phyloP scores from a whole-genome alignment of 2,888 invertebrate genomes.

The Minunthozetes semirufus region DNA sequence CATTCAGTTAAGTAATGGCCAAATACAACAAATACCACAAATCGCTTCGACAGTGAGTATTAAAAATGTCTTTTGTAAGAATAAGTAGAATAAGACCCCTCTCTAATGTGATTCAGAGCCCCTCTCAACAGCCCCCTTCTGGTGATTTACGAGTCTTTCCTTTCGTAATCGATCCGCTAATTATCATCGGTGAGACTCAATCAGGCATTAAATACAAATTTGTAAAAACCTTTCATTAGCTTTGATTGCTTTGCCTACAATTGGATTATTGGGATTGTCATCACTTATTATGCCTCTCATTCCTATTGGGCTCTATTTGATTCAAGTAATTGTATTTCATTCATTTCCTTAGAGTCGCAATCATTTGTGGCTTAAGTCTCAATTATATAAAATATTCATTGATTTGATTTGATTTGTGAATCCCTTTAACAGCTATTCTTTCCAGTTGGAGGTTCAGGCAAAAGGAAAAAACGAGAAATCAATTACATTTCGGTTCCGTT shows the following conservation, averaged over 20 bases:
- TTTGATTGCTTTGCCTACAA: conserved; percentile 34
- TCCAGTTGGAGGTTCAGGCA: conserved; percentile 9
- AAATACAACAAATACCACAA: not conserved
- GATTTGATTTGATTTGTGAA: not conserved
- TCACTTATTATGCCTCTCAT: conserved; percentile 37
- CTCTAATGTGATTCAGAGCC: not conserved
- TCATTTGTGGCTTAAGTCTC: too few species aligned
- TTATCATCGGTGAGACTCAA: conserved; percentile 31
- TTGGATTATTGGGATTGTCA: conserved; percentile 35
- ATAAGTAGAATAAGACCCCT: not conserved
- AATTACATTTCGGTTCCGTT: not conserved
- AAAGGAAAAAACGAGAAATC: conserved; percentile 9
- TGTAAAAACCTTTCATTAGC: conserved; percentile 11
- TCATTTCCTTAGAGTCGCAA: too few species aligned
- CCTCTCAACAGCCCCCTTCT: not conserved
- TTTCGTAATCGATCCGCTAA: conserved; percentile 36
- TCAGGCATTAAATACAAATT: too few species aligned
- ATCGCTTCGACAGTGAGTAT: not conserved
- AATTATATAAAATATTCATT: too few species aligned
- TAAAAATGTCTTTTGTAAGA: not conserved
- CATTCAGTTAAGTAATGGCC: not conserved
- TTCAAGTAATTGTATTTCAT: conserved; percentile 27
- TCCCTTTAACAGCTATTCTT: conserved; percentile 3
- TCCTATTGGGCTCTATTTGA: conserved; percentile 36
- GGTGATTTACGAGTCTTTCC: conserved; percentile 29